Evolutionary conservation across 2,888 invertebrate genomes (phyloP).

Genomic region (Rugalucina vietnamica): DNA sequence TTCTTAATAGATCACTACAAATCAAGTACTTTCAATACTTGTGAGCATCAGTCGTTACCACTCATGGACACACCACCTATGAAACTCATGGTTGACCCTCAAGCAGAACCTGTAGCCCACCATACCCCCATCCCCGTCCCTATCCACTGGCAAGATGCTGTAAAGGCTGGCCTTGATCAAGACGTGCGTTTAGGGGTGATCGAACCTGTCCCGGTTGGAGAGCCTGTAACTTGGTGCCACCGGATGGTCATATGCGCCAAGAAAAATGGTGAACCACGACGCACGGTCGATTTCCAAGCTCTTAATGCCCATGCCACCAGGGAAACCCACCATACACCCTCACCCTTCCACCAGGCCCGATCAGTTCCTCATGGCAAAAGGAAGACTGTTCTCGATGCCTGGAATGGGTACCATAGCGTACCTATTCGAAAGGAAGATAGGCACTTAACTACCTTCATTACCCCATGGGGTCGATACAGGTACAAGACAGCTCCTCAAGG

Average conservation of each 20-base stretch:
- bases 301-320: constrained; percentile 57
- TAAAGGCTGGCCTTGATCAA: constrained; percentile 43
- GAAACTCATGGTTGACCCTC: constrained; percentile 40
- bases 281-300: constrained; percentile 63
- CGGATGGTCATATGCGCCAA: constrained; percentile 48
- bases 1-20: constrained; percentile 51
- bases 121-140: constrained; percentile 54
- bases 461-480: constrained; percentile 65
- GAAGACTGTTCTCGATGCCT: not conserved
- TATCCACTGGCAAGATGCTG: constrained; percentile 41
- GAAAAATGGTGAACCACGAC: constrained; percentile 34
- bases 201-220: constrained; percentile 51
- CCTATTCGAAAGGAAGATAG: not conserved
- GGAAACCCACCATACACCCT: constrained; percentile 61
- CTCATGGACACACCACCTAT: constrained; percentile 45
- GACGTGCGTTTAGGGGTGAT: constrained; percentile 47
- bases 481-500: constrained; percentile 59
- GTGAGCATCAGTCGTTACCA: constrained; percentile 55
- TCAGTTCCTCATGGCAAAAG: not conserved
- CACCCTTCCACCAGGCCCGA: not conserved
- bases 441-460: constrained; percentile 65
- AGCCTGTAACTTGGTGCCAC: constrained; percentile 50
- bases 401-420: not conserved
- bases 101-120: constrained; percentile 38
- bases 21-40: constrained; percentile 61